Evolutionary conservation across 2,113 vertebrate genomes (phyloP), one percentile per base, ranked within the genome.

Genomic region (Pelodiscus sinensis): DNA sequence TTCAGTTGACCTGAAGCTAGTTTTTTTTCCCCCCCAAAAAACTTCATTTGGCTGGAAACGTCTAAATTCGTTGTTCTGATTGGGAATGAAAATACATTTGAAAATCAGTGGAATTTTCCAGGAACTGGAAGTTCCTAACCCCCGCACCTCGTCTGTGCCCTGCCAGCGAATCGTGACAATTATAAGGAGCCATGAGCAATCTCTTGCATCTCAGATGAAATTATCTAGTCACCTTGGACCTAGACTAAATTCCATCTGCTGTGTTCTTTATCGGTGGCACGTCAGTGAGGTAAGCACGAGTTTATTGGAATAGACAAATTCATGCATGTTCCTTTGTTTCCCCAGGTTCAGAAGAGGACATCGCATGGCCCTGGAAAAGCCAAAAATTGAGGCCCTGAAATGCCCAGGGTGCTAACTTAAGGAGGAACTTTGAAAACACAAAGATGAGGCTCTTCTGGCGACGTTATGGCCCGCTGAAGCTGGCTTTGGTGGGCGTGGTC

Each of bases 361-460:
- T 84, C 78, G 3, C 78, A 22, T 9, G 80, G 21, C 0, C 44
- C 93, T 84, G 94, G 89, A 68, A 60, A 55, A 6, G 38, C 68
- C n/a, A 0, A 29, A 21, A 9, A 13, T n/a, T 57, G 0, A 19
- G 4, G 1, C 52, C 35, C 25, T 87, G 81, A 89, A 24, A 6
- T 6, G 2, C 51, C 3, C 65, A 4, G 0, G 1, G 0, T 68
- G 29, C 68, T 85, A 73, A 93, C 1, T 3, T 31, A 2, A 44
- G 82, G 54, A 0, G 2, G 15, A 31, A 75, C 16, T 22, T 31
- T 24, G 15, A 0, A 0, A 6, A 15, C 3, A 2, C 1, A 31
- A 90, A 54, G 11, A 99, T 99, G 99, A 98, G 98, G 62, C 84
- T 98, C 6, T 93, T 98, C 22, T 98, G 98, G 31, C 98, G 99